Evolutionary conservation across 2,113 vertebrate genomes (phyloP), one percentile per base, ranked within the genome.

Genomic region (Campylorhamphus procurvoides): DNA sequence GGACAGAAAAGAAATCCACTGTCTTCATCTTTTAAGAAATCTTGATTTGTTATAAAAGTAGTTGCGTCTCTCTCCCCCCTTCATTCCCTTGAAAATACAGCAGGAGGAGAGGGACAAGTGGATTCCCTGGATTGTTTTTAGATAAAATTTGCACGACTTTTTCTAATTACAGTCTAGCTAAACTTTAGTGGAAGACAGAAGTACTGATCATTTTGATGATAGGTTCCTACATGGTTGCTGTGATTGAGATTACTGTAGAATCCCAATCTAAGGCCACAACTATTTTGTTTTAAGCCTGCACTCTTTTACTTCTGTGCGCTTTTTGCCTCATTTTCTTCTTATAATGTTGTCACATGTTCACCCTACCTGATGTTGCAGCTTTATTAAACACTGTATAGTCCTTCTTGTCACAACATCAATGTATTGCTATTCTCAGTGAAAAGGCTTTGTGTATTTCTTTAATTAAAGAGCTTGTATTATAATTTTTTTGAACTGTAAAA

Each of bases 381-480:
- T 72, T 74, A 90, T 71, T 91, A 89, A 94, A 76, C 23, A 47
- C 25, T 4, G 2, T 93, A 42, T 75, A 39, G 47, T 55, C 47
- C 69, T 31, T 79, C 63, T 93, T 84, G 69, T 91, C 78, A 55
- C 68, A 92, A 59, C 18, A 68, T 63, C 37, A 85, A 22, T 50
- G 40, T 47, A 64, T 58, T 80, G 59, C 15, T 82, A 23, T 28
- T 78, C 56, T 76, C 35, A 90, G 15, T 55, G 55, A 66, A 84
- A 89, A 84, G 37, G 33, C 15, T 71, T 78, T 75, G 80, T 75
- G 11, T 37, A 14, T 37, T 33, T 67, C 71, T 77, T 91, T 89
- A 77, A 91, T 91, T 93, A 88, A 93, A 94, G 53, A 67, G 29
- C 10, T 12, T 76, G 47, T 17, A 35, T 87, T 93, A 94, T 91